A percentile compares a stretch with the other conserved stretches of the same genome.
Evolutionary conservation across 2,888 invertebrate genomes (phyloP).

Genomic region (Eledona agricola): DNA sequence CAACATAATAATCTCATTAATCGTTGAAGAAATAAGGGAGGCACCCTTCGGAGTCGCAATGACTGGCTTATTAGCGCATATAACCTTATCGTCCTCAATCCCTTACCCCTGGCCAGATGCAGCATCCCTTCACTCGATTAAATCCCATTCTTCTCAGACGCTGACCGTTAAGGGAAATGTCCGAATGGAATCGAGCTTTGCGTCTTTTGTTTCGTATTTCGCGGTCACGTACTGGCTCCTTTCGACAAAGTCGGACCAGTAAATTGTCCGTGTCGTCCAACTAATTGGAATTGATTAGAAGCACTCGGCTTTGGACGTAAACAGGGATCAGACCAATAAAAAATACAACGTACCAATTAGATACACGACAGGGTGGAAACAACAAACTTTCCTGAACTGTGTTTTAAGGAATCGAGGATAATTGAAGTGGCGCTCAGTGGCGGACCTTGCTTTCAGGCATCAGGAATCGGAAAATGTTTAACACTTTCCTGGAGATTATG

Average conservation of each 20-base stretch:
- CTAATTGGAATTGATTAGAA: conserved; percentile 52
- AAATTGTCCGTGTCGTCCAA: conserved; percentile 50
- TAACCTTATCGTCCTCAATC: too few species aligned
- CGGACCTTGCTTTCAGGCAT: too few species aligned
- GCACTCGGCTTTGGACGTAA: conserved; percentile 40
- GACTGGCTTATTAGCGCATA: too few species aligned
- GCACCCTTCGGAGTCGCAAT: too few species aligned
- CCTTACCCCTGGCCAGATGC: too few species aligned
- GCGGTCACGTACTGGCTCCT: conserved; percentile 46
- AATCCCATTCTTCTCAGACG: conserved; percentile 8
- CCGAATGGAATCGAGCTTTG: conserved; percentile 18
- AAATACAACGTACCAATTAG: conserved; percentile 34
- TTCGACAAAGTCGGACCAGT: conserved; percentile 44
- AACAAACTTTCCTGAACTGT: conserved; percentile 20
- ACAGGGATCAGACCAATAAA: conserved; percentile 29
- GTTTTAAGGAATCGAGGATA: neutral
- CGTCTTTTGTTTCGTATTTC: conserved; percentile 45
- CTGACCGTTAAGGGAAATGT: neutral
- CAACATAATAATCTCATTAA: too few species aligned
- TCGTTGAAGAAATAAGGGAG: too few species aligned
- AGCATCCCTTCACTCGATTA: conserved; percentile 13
- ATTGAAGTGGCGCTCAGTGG: neutral
- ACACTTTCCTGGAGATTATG: too few species aligned
- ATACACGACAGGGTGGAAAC: conserved; percentile 25
- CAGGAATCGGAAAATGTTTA: too few species aligned